phyloP scores from a whole-genome alignment of 1,140 invertebrate species.

The Nebria ingens region DNA sequence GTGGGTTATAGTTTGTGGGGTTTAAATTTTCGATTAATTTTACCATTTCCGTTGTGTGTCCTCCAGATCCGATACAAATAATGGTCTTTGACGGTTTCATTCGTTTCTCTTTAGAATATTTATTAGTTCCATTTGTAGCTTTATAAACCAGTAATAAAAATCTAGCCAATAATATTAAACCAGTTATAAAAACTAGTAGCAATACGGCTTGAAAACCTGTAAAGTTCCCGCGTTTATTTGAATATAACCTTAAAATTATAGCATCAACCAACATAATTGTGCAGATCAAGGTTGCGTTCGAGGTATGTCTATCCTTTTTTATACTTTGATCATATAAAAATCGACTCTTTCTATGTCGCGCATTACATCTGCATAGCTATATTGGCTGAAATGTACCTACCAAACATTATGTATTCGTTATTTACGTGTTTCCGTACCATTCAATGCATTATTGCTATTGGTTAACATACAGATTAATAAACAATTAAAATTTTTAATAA shows the following conservation, averaged over 20 bases:
- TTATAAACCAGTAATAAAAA: constrained; percentile 29
- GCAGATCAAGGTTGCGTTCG: no score
- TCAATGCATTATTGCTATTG: no score
- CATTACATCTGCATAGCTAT: no score
- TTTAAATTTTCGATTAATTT: constrained; percentile 52
- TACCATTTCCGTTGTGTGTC: constrained; percentile 86
- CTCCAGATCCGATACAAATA: constrained; percentile 38
- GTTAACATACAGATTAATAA: no score
- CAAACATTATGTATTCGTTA: no score
- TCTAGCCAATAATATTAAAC: constrained; percentile 25
- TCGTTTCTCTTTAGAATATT: constrained; percentile 18
- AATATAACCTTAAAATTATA: neutral
- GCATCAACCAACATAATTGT: no score
- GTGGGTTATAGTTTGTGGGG: constrained; percentile 48
- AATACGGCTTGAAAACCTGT: neutral
- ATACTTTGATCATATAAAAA: no score
- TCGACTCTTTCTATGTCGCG: no score
- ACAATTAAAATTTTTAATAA: no score
- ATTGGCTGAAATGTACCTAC: no score
- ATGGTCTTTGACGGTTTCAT: constrained; percentile 24
- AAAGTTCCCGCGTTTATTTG: neutral
- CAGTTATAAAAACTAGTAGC: constrained; percentile 16
- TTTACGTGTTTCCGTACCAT: no score
- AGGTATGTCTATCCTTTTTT: no score
- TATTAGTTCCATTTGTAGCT: constrained; percentile 28